A percentile compares a stretch with the other conserved stretches of the same genome.
phyloP scores from a whole-genome alignment of 1,140 invertebrate species.

The Euura saliciscinereae region DNA sequence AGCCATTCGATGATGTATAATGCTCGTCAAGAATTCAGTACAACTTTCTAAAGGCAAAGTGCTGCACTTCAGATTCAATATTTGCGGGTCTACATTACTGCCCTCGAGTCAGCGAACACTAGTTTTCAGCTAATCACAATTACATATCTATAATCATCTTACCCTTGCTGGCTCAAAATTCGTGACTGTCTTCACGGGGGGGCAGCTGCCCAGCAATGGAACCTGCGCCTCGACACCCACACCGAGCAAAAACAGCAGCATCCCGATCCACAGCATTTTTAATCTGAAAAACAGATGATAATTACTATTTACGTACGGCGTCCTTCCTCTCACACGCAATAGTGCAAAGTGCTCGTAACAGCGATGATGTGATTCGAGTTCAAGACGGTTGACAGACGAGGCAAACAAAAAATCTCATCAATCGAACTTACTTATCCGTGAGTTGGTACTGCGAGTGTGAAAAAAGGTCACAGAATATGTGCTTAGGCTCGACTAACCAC shows the following conservation, averaged over 20 bases:
- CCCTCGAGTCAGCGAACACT: neutral
- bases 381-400: too few relatives aligned
- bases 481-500: too few relatives aligned
- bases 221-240: conserved; percentile 59
- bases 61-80: neutral
- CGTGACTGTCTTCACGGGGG: conserved; percentile 64
- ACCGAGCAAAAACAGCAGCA: conserved; percentile 27
- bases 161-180: conserved; percentile 66
- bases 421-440: too few relatives aligned
- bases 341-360: too few relatives aligned
- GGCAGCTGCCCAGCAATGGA: conserved; percentile 69
- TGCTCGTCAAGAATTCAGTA: conserved; percentile 11
- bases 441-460: too few relatives aligned
- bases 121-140: conserved; percentile 9
- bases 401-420: too few relatives aligned
- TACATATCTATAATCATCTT: conserved; percentile 35
- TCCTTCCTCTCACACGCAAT: too few relatives aligned
- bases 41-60: conserved; percentile 29
- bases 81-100: neutral
- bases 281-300: neutral
- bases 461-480: too few relatives aligned
- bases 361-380: too few relatives aligned
- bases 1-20: neutral
- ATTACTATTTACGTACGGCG: too few relatives aligned
- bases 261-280: conserved; percentile 21